Evolutionary conservation across 2,113 vertebrate species (phyloP).

Genomic region (Zosterops pallidus): DNA sequence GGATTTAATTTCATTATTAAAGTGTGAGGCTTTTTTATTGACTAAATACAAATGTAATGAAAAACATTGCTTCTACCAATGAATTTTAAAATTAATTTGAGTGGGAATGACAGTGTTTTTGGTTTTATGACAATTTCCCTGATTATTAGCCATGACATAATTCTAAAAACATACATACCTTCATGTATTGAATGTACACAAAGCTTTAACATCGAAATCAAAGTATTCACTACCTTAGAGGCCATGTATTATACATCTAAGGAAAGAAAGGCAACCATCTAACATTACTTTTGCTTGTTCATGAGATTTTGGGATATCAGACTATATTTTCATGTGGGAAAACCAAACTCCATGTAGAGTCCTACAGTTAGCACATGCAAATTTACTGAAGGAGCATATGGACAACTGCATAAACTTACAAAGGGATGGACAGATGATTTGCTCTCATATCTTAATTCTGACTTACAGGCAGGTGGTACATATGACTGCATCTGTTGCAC

Average conservation of each 20-base stretch:
- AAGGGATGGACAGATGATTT: neutral
- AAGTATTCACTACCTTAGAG: neutral
- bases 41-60: neutral
- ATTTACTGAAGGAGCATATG: neutral
- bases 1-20: neutral
- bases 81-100: neutral
- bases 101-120: neutral
- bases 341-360: neutral
- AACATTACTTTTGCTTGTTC: neutral
- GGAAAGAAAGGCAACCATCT: neutral
- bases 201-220: neutral
- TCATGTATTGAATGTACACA: neutral
- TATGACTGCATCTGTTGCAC: neutral
- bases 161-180: neutral
- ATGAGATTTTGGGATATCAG: neutral
- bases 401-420: neutral
- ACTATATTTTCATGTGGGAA: neutral
- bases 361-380: neutral
- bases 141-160: neutral
- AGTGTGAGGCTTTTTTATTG: rapidly evolving
- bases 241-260: neutral
- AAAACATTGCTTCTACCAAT: neutral
- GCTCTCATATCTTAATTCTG: neutral
- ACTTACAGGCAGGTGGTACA: neutral
- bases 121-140: neutral